Evolutionary conservation across 2,113 vertebrate species (phyloP).

Genomic region (Corythornis madagascariensis): DNA sequence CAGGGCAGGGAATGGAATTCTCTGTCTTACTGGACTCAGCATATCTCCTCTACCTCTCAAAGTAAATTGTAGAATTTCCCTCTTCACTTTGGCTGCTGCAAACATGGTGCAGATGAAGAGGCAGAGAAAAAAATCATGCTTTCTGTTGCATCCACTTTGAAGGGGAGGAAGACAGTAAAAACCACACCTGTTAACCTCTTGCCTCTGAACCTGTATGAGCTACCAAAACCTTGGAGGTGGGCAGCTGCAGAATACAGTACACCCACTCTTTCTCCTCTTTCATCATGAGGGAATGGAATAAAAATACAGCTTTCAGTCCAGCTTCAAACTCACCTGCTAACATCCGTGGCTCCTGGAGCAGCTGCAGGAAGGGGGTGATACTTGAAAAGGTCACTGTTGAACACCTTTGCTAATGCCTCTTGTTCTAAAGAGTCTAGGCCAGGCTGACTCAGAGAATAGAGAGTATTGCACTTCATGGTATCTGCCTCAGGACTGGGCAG

Average conservation of each 20-base stretch:
- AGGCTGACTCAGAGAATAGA: neutral
- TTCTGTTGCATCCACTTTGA: neutral
- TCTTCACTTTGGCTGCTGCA: neutral
- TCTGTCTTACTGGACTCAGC: neutral
- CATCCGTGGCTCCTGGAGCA: neutral
- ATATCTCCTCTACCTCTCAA: neutral
- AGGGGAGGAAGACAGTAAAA: neutral
- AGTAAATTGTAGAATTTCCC: neutral
- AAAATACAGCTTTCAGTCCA: neutral
- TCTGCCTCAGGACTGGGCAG: neutral
- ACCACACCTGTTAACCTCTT: neutral
- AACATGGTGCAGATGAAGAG: neutral
- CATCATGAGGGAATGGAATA: neutral
- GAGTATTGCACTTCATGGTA: neutral
- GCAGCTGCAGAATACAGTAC: neutral
- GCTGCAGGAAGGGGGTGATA: neutral
- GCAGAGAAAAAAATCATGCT: accelerated
- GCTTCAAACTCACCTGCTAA: neutral
- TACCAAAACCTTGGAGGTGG: neutral
- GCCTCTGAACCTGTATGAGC: neutral
- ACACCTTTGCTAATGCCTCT: neutral
- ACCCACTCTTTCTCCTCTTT: neutral
- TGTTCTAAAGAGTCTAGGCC: neutral
- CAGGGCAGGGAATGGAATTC: neutral
- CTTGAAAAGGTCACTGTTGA: neutral